Evolutionary conservation across 2,888 invertebrate species (phyloP), one percentile per base, ranked within the genome.

Genomic region (Dryadula phaetusa): DNA sequence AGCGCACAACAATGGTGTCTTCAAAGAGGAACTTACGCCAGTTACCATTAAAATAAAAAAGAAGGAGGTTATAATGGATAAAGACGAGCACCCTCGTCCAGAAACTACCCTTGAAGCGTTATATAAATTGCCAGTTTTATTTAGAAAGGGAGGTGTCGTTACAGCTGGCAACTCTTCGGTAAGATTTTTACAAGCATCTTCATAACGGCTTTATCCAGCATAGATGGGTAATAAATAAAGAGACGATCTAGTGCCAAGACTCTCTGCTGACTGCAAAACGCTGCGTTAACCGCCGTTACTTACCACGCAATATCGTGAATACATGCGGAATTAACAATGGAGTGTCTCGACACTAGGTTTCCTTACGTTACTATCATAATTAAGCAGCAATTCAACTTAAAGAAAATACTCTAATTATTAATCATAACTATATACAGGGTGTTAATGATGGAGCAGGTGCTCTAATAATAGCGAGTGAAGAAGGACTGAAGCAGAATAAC

Each of bases 381-480:
- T n/a, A n/a, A n/a, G n/a, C n/a, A n/a, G n/a, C n/a, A n/a, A n/a
- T n/a, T n/a, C n/a, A n/a, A n/a, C n/a, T 44, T 47, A 22, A 12
- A 22, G 8, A 22, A 22, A 47, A 46, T 4, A 12, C 8, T 16
- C 8, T 18, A 5, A 16, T 52, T 6, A n/a, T n/a, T n/a, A n/a
- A 28, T 5, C 2, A 1, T n/a, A 7, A 28, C 16, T 4, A 1
- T 37, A 34, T 44, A 25, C 81, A 98, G 97, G 99, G 99, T 72
- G 96, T 99, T 78, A 97, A 97, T 82, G 99, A 99, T 90, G 99
- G 99, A 16, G 99, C 99, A 1, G 98, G 96, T 4, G 96, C 98
- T 28, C 92, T 99, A 0, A 94, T 99, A 16, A 83, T 99, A 62
- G 99, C 99, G 37, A 96, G 96, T 77, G 99, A 99, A 87, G 96